Percentiles rank a stretch among this genome's conserved stretches.
These are phyloP conservation scores for Penaeus indicus DNA, from an alignment of 1,140 invertebrate genomes.

Conservation along the genomic window DNA sequence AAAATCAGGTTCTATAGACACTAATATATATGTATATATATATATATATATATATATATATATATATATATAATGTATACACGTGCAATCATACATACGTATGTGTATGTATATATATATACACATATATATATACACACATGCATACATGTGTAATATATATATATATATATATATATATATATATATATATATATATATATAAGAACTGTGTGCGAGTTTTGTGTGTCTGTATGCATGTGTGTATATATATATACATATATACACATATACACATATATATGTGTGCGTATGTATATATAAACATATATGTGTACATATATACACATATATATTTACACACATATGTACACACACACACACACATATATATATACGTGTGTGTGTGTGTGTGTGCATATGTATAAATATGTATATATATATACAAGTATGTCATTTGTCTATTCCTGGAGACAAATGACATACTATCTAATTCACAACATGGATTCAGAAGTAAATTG, in stretches of 20 bases:
- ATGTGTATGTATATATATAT: background rate
- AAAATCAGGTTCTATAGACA: no score
- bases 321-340: no score
- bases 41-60: slow-evolving; percentile 4
- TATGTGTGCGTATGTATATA: background rate
- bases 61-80: background rate
- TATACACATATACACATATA: slow-evolving; percentile 7
- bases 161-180: slow-evolving; percentile 1
- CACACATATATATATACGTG: no score
- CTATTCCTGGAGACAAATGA: no score
- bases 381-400: no score
- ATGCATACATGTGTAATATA: background rate
- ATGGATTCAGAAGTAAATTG: no score
- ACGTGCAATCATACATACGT: background rate
- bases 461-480: no score
- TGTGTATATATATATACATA: background rate
- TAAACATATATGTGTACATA: background rate
- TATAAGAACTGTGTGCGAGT: no score
- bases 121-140: background rate
- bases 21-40: background rate
- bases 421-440: no score
- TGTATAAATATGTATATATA: no score
- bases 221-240: background rate
- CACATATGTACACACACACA: no score
- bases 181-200: background rate